Percentiles rank a stretch among this genome's conserved stretches.
Conservation (phyloP, 2,113 vertebrate genomes). For the Cheilinus undulatus region DNA sequence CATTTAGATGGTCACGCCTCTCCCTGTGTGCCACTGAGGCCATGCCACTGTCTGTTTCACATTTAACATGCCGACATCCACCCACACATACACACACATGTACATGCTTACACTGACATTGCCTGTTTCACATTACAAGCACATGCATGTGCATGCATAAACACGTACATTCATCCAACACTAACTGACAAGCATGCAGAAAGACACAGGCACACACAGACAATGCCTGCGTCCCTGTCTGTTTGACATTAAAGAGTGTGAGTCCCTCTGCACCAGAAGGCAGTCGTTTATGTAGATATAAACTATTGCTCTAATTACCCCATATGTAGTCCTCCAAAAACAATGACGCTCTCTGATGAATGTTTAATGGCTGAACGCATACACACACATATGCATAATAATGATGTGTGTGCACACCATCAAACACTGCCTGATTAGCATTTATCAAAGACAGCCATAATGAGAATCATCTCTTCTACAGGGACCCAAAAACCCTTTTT, state of each 20-base stretch:
- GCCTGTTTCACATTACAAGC: slow-evolving; percentile 78
- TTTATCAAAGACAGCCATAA: slow-evolving; percentile 44
- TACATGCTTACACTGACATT: slow-evolving; percentile 52
- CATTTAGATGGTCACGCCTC: slow-evolving; percentile 73
- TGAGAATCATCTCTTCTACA: background rate
- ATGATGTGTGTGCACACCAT: slow-evolving; percentile 50
- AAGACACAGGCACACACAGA: slow-evolving; percentile 36
- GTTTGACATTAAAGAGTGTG: slow-evolving; percentile 71
- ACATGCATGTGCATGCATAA: slow-evolving; percentile 51
- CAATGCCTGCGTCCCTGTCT: slow-evolving; percentile 47
- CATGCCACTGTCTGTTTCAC: slow-evolving; percentile 78
- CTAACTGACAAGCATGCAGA: slow-evolving; percentile 61
- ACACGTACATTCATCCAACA: slow-evolving; percentile 49
- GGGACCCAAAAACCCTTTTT: slow-evolving; percentile 4
- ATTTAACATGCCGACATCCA: slow-evolving; percentile 58
- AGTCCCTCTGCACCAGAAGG: slow-evolving; percentile 78
- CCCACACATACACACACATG: slow-evolving; percentile 14
- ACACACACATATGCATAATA: slow-evolving; percentile 53
- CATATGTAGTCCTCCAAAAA: slow-evolving; percentile 80
- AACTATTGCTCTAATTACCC: slow-evolving; percentile 81
- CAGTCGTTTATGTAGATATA: slow-evolving; percentile 81
- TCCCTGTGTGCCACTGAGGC: slow-evolving; percentile 67
- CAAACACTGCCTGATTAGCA: slow-evolving; percentile 63
- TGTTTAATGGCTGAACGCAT: slow-evolving; percentile 72
- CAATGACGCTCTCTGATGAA: slow-evolving; percentile 79